Evolutionary conservation across 2,888 invertebrate species (phyloP), one percentile per base, ranked within the genome.

Genomic region (Alentia gelatinosa): DNA sequence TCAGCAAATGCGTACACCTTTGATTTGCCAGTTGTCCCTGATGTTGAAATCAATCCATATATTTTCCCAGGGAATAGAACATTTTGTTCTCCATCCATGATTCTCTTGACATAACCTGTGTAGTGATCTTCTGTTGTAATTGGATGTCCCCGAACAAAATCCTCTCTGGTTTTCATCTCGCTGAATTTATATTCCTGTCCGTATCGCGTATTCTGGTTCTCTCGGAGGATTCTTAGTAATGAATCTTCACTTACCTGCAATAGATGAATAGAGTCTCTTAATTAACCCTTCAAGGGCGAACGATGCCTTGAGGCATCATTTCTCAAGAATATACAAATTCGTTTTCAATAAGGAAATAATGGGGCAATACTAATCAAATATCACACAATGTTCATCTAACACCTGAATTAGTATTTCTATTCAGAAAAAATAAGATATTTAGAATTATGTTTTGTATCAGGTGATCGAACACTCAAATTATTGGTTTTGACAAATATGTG

Each of bases 1-100:
- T 26, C 26, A 19, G n/a, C n/a, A 0, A 37, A 35, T 26, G 89
- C 35, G 33, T 89, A 89, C 19, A 89, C 37, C 50, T 89, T 89
- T 42, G 89, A 23, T 19, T 23, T 19, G 33, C 90, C 75, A 26
- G 90, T 90, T 75, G 90, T 90, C 19, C 90, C 90, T 26, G 90
- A 90, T 5, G 90, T 90, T 9, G n/a, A 1, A 15, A 68, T 37
- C 40, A 75, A 40, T 15, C n/a, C 33, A 15, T 40, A 3, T 1
- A 26, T 39, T 74, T 90, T 42, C 30, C 39, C 75, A 19, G 50
- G 4, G 12, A 30, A 37, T 30, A 90, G 30, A 0, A 90, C 23
- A 40, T 90, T 90, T 40, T 90, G 30, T 75, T 90, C 90, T 23
- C 75, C 90, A 39, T 12, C 42, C 26, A 39, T 26, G 5, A 90